Conservation (phyloP, 1,140 invertebrate species). For the Chlorops oryzae region DNA sequence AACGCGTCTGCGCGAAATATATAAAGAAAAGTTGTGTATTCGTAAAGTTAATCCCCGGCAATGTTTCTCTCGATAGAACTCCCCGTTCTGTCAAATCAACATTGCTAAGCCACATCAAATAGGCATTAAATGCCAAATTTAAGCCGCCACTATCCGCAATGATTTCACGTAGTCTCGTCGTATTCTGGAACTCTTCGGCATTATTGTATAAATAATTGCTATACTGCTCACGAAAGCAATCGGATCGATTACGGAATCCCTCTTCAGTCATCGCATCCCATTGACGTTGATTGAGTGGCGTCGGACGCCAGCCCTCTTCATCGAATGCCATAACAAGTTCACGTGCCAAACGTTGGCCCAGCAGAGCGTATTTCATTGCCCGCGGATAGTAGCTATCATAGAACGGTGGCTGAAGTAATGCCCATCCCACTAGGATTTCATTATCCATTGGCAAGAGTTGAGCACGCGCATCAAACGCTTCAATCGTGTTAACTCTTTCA, state of each 20-base stretch:
- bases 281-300: conserved; percentile 54
- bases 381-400: conserved; percentile 82
- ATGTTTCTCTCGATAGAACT: conserved; percentile 22
- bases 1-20: conserved; percentile 56
- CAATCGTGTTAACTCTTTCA: conserved; percentile 8
- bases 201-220: conserved; percentile 45
- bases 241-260: conserved; percentile 76
- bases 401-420: conserved; percentile 89
- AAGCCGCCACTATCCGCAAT: conserved; percentile 62
- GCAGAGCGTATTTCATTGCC: conserved; percentile 88
- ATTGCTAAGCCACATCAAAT: conserved; percentile 40
- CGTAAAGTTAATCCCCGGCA: conserved; percentile 32
- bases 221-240: conserved; percentile 92
- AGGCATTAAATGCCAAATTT: conserved; percentile 56
- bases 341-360: conserved; percentile 91
- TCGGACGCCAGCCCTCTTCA: conserved; percentile 91
- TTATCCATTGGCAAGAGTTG: conserved; percentile 73
- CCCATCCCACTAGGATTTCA: conserved; percentile 91
- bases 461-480: conserved; percentile 27
- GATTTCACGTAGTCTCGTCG: conserved; percentile 62
- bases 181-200: conserved; percentile 55
- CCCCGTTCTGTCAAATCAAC: conserved; percentile 13
- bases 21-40: conserved; percentile 67
- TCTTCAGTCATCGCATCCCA: conserved; percentile 91
- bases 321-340: conserved; percentile 92